A percentile compares a stretch with the other conserved stretches of the same genome.
These are phyloP conservation scores for Actias luna DNA, from an alignment of 2,888 invertebrate genomes.

Conservation along the genomic window DNA sequence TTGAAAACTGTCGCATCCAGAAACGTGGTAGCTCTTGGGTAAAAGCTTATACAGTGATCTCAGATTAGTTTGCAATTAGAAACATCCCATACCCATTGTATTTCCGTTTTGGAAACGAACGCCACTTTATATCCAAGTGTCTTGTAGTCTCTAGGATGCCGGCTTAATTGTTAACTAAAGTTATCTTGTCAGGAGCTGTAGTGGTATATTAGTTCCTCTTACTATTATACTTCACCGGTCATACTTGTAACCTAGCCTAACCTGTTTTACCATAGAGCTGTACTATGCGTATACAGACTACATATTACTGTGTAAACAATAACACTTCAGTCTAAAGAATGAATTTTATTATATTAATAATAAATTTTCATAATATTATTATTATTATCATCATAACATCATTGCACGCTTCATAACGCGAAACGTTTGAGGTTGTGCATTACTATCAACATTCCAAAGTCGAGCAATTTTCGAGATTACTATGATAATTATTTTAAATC, in stretches of 20 bases:
- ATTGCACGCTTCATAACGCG: no score
- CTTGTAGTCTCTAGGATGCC: background rate
- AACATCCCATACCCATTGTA: conserved; percentile 42
- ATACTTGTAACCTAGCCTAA: background rate
- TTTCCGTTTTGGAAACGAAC: conserved; percentile 4
- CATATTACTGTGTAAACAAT: no score
- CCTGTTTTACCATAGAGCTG: background rate
- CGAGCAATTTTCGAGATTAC: no score
- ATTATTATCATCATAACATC: no score
- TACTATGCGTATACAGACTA: no score
- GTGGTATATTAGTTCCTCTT: background rate
- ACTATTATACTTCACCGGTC: background rate
- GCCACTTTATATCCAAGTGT: background rate
- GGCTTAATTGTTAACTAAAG: background rate
- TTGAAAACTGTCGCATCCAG: background rate
- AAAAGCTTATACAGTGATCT: conserved; percentile 23
- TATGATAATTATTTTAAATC: no score
- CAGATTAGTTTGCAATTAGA: conserved; percentile 75
- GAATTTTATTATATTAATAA: no score
- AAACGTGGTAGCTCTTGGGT: background rate
- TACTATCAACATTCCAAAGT: no score
- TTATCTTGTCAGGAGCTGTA: background rate
- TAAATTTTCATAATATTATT: no score
- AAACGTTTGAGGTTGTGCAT: no score
- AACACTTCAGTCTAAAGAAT: no score